Conservation (phyloP, 2,113 vertebrate species). For the Myotis brandtii region DNA sequence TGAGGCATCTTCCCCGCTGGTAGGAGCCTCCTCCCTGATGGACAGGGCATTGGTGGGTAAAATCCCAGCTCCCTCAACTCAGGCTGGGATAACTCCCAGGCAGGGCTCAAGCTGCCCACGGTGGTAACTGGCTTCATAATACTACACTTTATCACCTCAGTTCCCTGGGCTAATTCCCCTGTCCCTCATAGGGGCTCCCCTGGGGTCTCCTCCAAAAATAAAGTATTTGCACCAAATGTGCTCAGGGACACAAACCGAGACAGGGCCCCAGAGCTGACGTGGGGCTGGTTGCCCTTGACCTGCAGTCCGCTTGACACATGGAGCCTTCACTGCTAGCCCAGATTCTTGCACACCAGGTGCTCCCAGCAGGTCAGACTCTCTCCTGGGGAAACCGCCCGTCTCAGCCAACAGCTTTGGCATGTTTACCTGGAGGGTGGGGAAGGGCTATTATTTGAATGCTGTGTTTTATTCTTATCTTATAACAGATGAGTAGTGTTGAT, state of each 20-base stretch:
- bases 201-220: background rate
- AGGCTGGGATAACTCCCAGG: background rate
- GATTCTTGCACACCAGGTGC: background rate
- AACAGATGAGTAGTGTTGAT: background rate
- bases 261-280: background rate
- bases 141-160: background rate
- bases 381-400: accelerated
- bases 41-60: accelerated
- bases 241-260: background rate
- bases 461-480: background rate
- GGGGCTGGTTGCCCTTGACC: background rate
- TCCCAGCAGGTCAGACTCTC: background rate
- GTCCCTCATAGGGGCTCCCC: background rate
- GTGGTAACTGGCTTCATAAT: background rate
- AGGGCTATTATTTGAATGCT: no score
- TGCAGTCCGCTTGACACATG: accelerated
- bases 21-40: no score
- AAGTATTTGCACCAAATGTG: background rate
- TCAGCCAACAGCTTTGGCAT: no score
- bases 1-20: background rate
- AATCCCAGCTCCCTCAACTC: background rate
- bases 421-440: background rate
- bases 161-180: background rate
- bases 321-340: background rate
- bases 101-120: accelerated